Base-by-base conservation (phyloP, 1,140 invertebrate genomes). In the Platyscapa corneri region DNA sequence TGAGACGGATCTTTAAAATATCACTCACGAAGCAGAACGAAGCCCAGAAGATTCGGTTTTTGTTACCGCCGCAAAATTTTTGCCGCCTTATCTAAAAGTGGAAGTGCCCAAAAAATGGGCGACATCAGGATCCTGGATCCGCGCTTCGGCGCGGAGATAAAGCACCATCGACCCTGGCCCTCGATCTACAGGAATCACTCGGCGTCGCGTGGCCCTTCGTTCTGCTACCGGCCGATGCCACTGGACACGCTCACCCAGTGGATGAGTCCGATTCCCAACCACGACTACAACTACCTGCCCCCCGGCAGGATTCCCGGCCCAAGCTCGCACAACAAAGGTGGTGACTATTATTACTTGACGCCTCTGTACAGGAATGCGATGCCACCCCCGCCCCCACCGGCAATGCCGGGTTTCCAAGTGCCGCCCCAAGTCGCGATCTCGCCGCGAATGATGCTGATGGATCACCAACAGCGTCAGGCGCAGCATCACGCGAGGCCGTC, bases 291-390 rank as follows among this genome's bases (percentile, higher is more conserved):
- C 67, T 95, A 95, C 87, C 30, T 92, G 14, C 91, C 92, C 89
- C n/a, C n/a, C n/a, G 93, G 88, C 85, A 93, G 90, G 89, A 93
- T 92, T 88, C 81, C 88, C 83, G 60, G 91, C 87, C 39, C 92
- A 87, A 90, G 93, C 89, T 88, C 89, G 0, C n/a, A n/a, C n/a
- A 94, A 94, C 88, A 95, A 96, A 86, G 94, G 94, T 3, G 92
- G 95, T 6, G 96, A 96, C 87, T 96, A 96, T 87, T 96, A 96
- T 89, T 95, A 95, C 86, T 89, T 96, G 78, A 94, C 96, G 18
- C 95, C 96, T 2, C 94, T 96, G 88, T 96, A 96, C 86, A 90
- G 96, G n/a, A 94, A 95, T 83, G 95, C 93, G 0, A 92, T 95
- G 90, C 95, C 94, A 32, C 94, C 95, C n/a, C 95, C 95, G 10